Evolutionary conservation across 2,797 vertebrate species (phyloP).

Genomic region (Anguilla megastoma): DNA sequence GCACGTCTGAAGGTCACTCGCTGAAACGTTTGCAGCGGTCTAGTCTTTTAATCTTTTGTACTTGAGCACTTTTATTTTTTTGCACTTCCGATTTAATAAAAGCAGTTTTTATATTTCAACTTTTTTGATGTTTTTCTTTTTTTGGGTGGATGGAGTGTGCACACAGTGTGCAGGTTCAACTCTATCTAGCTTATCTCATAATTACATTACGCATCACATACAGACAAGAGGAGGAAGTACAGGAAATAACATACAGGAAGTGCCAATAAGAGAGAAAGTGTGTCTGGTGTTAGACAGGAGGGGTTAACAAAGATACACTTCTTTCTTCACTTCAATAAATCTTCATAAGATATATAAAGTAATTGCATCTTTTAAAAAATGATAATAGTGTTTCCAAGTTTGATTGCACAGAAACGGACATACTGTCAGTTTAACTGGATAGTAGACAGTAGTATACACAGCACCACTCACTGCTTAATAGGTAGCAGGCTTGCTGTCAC

Average conservation of each 20-base stretch:
- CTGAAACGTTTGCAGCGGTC: too few relatives aligned
- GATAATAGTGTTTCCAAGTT: neutral
- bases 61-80: neutral
- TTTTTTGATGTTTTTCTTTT: neutral
- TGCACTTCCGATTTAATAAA: neutral
- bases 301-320: neutral
- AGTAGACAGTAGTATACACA: neutral
- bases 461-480: neutral
- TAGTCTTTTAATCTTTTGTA: neutral
- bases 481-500: neutral
- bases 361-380: neutral
- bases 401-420: neutral
- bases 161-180: neutral
- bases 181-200: too few relatives aligned
- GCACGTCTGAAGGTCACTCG: too few relatives aligned
- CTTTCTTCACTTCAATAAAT: slow-evolving; percentile 13
- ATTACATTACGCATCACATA: neutral
- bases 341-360: neutral
- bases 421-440: neutral
- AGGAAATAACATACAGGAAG: neutral
- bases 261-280: neutral
- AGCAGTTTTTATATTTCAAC: neutral
- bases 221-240: too few relatives aligned
- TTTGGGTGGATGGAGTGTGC: too few relatives aligned
- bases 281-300: neutral